A percentile compares a stretch with the other conserved stretches of the same genome.
These are phyloP conservation scores for Ornithorhynchus anatinus DNA, from an alignment of 2,113 vertebrate genomes.

Conservation along the genomic window DNA sequence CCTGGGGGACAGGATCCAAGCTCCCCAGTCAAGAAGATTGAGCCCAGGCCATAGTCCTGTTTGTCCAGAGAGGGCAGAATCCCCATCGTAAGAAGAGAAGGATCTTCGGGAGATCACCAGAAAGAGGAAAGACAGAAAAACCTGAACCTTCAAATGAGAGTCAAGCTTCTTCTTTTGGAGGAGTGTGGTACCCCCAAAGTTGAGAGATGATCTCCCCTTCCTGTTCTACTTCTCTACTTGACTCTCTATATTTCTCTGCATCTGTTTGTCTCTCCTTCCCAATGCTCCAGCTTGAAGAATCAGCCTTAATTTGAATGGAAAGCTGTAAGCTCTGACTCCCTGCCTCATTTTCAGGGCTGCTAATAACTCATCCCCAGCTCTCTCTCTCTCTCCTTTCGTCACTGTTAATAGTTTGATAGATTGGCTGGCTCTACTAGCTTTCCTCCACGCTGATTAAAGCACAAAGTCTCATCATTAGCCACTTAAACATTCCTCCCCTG, in stretches of 20 bases:
- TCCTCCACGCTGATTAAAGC: neutral
- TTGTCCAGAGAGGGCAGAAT: too few species aligned
- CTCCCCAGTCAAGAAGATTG: too few species aligned
- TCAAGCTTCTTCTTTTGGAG: too few species aligned
- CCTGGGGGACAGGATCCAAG: too few species aligned
- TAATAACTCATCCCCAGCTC: conserved; percentile 15
- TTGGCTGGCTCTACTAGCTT: neutral
- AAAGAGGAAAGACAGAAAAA: too few species aligned
- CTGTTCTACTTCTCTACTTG: neutral
- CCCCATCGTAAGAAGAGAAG: too few species aligned
- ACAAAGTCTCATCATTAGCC: conserved; percentile 14
- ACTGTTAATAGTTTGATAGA: conserved; percentile 11
- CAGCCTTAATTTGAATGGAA: conserved; percentile 4
- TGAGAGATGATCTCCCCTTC: neutral
- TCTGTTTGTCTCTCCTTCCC: too few species aligned
- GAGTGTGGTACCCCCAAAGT: too few species aligned
- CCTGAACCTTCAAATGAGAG: too few species aligned
- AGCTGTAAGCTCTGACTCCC: conserved; percentile 18
- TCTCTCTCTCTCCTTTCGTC: neutral
- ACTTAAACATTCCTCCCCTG: too few species aligned
- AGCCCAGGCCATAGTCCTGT: too few species aligned
- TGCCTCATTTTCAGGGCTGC: conserved; percentile 10
- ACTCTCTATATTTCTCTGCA: neutral
- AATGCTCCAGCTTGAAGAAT: conserved; percentile 3
- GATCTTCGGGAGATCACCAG: too few species aligned